Evolutionary conservation across 1,140 invertebrate genomes (phyloP).

Genomic region (Cydia amplana): DNA sequence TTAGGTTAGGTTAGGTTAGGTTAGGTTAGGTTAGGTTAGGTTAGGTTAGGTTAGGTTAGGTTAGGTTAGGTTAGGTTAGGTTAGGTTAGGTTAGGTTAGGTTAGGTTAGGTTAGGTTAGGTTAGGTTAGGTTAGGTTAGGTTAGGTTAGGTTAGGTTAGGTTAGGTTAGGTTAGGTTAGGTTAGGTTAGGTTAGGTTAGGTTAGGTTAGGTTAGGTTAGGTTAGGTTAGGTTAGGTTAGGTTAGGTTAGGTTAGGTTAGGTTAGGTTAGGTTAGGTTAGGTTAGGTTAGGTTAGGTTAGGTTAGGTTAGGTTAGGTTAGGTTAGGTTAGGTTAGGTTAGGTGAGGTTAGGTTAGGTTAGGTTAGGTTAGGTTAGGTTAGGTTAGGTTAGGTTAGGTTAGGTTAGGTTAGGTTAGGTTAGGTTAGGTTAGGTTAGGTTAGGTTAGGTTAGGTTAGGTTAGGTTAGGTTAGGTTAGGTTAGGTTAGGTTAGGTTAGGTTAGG

Average conservation of each 20-base stretch:
- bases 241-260: constrained; percentile 40
- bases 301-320: constrained; percentile 39
- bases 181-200: constrained; percentile 42
- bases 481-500: constrained; percentile 38
- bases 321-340: constrained; percentile 39
- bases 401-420: constrained; percentile 40
- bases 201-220: constrained; percentile 39
- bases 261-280: constrained; percentile 39
- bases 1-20: constrained; percentile 40
- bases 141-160: constrained; percentile 36
- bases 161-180: constrained; percentile 43
- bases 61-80: constrained; percentile 43
- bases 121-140: constrained; percentile 40
- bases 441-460: constrained; percentile 39
- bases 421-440: constrained; percentile 39
- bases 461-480: constrained; percentile 39
- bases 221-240: constrained; percentile 37
- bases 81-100: constrained; percentile 41
- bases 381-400: constrained; percentile 40
- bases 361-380: constrained; percentile 40
- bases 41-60: constrained; percentile 44
- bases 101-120: constrained; percentile 39
- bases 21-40: constrained; percentile 44
- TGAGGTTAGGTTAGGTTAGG: too few relatives aligned
- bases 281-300: constrained; percentile 39